A percentile compares a stretch with the other conserved stretches of the same genome.
phyloP scores from a whole-genome alignment of 2,113 vertebrate species.

The Seriola rivoliana region DNA sequence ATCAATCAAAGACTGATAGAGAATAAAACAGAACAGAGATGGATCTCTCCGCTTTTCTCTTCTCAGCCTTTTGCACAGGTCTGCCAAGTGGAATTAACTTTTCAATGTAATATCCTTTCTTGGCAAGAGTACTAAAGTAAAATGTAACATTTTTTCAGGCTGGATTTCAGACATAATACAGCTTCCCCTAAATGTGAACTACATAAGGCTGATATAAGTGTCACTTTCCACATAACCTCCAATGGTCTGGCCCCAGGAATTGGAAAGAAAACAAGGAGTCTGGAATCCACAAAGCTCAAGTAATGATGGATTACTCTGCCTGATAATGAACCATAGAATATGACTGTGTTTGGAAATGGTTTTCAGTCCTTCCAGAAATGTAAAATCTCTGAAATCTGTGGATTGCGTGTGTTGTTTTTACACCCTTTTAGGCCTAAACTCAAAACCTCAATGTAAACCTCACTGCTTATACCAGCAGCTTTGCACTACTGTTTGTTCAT shows the following conservation, averaged over 20 bases:
- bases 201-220: constrained; percentile 71
- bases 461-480: background rate
- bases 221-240: constrained; percentile 73
- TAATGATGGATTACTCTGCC: constrained; percentile 62
- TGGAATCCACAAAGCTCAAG: constrained; percentile 48
- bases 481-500: constrained; percentile 24
- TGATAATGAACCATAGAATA: constrained; percentile 65
- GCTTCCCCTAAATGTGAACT: constrained; percentile 60
- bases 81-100: constrained; percentile 63
- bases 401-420: constrained; percentile 5
- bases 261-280: constrained; percentile 64
- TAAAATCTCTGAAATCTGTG: constrained; percentile 14
- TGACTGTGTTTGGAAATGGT: constrained; percentile 48
- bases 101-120: constrained; percentile 56
- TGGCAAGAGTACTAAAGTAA: constrained; percentile 61
- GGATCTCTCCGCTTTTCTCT: constrained; percentile 25
- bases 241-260: constrained; percentile 52
- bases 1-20: constrained; percentile 35
- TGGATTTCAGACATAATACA: constrained; percentile 58
- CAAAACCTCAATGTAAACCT: constrained; percentile 7
- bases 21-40: constrained; percentile 39
- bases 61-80: constrained; percentile 19
- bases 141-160: constrained; percentile 44
- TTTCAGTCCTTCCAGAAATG: constrained; percentile 35
- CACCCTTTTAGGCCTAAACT: background rate